A percentile compares a stretch with the other conserved stretches of the same genome.
Evolutionary conservation across 2,888 invertebrate genomes (phyloP).

Genomic region (Isotomurus palustris): DNA sequence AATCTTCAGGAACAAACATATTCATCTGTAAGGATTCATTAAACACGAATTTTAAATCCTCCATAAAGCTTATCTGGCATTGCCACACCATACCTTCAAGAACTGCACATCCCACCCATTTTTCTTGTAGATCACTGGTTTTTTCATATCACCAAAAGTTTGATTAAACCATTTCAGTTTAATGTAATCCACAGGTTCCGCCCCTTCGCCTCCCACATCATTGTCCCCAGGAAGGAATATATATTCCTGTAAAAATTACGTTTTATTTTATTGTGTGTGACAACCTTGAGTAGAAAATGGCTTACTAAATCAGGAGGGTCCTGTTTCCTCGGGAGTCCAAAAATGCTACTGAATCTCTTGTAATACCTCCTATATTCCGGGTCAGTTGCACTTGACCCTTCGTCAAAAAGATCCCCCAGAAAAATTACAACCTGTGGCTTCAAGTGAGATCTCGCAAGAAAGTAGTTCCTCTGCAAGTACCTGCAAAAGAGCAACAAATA

Average conservation of each 20-base stretch:
- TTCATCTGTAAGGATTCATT: slow-evolving; percentile 22
- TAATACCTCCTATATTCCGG: slow-evolving; percentile 70
- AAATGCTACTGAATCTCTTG: slow-evolving; percentile 66
- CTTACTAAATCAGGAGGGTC: slow-evolving; percentile 22
- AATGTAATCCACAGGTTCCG: slow-evolving; percentile 62
- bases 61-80: slow-evolving; percentile 5
- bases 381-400: slow-evolving; percentile 73
- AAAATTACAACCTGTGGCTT: slow-evolving; percentile 81
- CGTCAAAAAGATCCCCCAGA: slow-evolving; percentile 91
- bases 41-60: not conserved
- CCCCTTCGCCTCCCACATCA: slow-evolving; percentile 89
- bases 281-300: too few relatives aligned
- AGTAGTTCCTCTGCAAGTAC: slow-evolving; percentile 74
- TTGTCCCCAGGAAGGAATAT: slow-evolving; percentile 93
- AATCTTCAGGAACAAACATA: slow-evolving; percentile 33
- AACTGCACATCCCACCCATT: slow-evolving; percentile 49
- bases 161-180: slow-evolving; percentile 69
- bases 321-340: slow-evolving; percentile 49
- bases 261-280: not conserved
- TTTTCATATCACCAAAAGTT: slow-evolving; percentile 66
- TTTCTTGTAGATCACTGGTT: slow-evolving; percentile 52
- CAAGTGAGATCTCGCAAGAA: slow-evolving; percentile 63
- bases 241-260: slow-evolving; percentile 46
- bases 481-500: slow-evolving; percentile 54
- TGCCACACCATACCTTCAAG: slow-evolving; percentile 49